Evolutionary conservation across 2,113 vertebrate genomes (phyloP), one percentile per base, ranked within the genome.

Genomic region (Terrapene triunguis): DNA sequence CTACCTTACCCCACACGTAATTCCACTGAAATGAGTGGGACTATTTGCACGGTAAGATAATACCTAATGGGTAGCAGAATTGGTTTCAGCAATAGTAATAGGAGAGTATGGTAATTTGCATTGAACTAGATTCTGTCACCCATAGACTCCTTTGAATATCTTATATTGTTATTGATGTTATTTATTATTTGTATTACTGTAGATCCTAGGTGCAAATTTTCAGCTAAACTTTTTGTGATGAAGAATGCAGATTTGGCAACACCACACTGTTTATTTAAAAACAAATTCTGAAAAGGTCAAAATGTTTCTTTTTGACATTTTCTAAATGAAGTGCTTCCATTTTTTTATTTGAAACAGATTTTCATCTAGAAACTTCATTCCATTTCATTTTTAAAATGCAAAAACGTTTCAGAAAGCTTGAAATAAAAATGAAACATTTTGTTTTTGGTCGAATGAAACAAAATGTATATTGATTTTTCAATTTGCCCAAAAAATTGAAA

Each of bases 21-120:
- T 5, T 78, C 25, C 38, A 2, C 22, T 10, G 86, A 10, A 62
- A 3, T 1, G 3, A 0, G 0, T 0, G 16, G 79, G 19, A 11
- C 42, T 72, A 0, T 76, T 0, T 4, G 48, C 8, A 2, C 17
- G 1, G 19, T 27, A 48, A 92, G n/a, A 27, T 25, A 78, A 48
- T 3, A 1, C 5, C 9, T 5, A 1, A 13, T 38, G 35, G 35
- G 35, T 10, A 38, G 65, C 17, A 5, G 65, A 72, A 38, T 10
- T 22, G n/a, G 65, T 72, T 9, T 38, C 65, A 72, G 65, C 19
- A 22, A 10, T 38, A 22, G n/a, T 38, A n/a, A 19, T 11, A n/a
- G 35, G n/a, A 72, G 8, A 22, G n/a, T 69, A 72, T 22, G 17
- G n/a, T 72, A 11, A 38, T 72, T 38, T 5, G 8, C 32, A 19